These are phyloP conservation scores for Leistus spinibarbis DNA, from an alignment of 2,888 invertebrate species.

Conservation along the genomic window DNA sequence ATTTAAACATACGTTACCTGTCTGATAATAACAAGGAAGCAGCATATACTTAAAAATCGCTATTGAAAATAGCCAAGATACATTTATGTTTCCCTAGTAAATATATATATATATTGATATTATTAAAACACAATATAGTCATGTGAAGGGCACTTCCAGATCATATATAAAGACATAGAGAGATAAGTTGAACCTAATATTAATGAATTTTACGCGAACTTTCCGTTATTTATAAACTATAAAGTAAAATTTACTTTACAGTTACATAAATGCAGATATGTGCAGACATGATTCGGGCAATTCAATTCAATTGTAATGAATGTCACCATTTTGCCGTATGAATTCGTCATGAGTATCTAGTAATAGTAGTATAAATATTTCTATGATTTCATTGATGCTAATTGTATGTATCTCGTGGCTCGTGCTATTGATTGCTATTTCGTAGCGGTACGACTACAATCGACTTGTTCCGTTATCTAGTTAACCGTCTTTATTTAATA, in stretches of 20 bases:
- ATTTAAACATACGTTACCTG: neutral
- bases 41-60: neutral
- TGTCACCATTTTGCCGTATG: neutral
- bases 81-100: no score
- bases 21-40: neutral
- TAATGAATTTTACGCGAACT: no score
- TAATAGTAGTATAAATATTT: neutral
- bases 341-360: neutral
- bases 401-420: neutral
- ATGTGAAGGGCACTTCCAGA: no score
- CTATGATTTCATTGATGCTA: slow-evolving; percentile 18
- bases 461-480: slow-evolving; percentile 45
- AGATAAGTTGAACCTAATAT: no score
- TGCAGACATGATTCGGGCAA: no score
- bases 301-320: no score
- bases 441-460: slow-evolving; percentile 38
- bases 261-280: no score
- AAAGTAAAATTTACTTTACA: no score
- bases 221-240: no score
- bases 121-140: no score
- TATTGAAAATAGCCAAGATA: neutral
- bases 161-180: no score
- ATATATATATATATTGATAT: no score
- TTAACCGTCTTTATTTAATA: slow-evolving; percentile 46
- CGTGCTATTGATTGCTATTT: slow-evolving; percentile 8